These are phyloP conservation scores for Charaxes varanes DNA, from an alignment of 1,140 invertebrate species.

Conservation along the genomic window DNA sequence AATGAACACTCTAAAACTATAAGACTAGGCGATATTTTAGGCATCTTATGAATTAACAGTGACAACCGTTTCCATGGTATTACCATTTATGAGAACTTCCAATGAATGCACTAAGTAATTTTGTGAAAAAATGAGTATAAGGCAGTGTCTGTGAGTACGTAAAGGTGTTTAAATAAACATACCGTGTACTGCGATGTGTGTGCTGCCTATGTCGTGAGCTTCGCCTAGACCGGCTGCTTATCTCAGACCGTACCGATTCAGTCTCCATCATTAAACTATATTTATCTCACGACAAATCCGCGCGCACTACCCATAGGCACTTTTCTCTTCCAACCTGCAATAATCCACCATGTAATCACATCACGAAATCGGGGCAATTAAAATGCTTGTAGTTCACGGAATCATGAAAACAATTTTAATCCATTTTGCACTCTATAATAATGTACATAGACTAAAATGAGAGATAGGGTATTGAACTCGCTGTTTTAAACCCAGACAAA, in stretches of 20 bases:
- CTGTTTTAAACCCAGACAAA: background rate
- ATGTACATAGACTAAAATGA: background rate
- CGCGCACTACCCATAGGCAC: conserved; percentile 48
- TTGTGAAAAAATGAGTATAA: too few species aligned
- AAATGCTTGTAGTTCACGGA: conserved; percentile 48
- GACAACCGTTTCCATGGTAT: too few species aligned
- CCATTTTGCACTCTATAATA: conserved; percentile 23
- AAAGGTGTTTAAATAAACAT: conserved; percentile 33
- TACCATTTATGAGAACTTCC: too few species aligned
- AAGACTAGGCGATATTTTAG: too few species aligned
- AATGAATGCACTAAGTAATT: too few species aligned
- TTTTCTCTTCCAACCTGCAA: conserved; percentile 40
- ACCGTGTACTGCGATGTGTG: conserved; percentile 77
- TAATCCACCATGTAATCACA: conserved; percentile 50
- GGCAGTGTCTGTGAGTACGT: too few species aligned
- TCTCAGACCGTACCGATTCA: conserved; percentile 78
- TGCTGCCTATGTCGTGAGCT: conserved; percentile 76
- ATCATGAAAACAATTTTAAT: conserved; percentile 30
- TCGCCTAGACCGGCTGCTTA: conserved; percentile 76
- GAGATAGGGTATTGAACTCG: conserved; percentile 5
- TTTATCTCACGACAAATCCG: conserved; percentile 24
- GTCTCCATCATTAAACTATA: conserved; percentile 74
- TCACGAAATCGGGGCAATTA: conserved; percentile 56
- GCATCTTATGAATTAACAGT: too few species aligned
- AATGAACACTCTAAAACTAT: too few species aligned